Percentiles rank a stretch among this genome's conserved stretches.
Conservation (phyloP, 2,888 invertebrate species). For the Bombyx huttoni region DNA sequence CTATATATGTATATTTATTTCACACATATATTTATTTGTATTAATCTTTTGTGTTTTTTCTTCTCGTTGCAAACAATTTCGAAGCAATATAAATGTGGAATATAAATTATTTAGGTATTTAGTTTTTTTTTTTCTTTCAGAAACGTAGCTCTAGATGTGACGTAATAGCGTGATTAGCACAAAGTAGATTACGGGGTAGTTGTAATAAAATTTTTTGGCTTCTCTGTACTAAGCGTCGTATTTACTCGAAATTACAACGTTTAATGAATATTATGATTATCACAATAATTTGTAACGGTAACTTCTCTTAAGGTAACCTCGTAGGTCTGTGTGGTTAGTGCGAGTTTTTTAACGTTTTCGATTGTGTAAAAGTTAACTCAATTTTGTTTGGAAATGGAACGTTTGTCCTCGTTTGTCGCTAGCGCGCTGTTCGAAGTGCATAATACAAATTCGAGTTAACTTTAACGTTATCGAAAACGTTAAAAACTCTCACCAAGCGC, state of each 20-base stretch:
- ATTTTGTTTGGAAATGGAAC: no score
- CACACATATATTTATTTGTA: slow-evolving; percentile 17
- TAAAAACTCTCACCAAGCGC: no score
- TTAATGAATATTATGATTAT: slow-evolving; percentile 13
- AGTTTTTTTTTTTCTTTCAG: neutral
- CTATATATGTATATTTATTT: slow-evolving; percentile 31
- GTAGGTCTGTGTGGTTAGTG: no score
- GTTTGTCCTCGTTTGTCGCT: no score
- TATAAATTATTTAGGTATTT: neutral
- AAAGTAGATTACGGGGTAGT: neutral
- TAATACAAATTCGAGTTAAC: no score
- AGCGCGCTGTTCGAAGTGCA: no score
- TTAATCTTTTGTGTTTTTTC: slow-evolving; percentile 22
- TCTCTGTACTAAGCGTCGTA: neutral
- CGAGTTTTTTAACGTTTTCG: no score
- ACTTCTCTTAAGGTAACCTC: slow-evolving; percentile 6
- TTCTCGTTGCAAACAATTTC: slow-evolving; percentile 14
- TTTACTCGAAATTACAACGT: neutral
- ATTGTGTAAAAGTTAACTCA: no score
- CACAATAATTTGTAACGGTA: slow-evolving; percentile 34
- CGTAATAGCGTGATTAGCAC: neutral
- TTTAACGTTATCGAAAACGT: no score
- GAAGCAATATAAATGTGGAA: neutral
- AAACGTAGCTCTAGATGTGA: neutral
- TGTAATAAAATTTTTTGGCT: neutral